A percentile compares a stretch with the other conserved stretches of the same genome.
These are phyloP conservation scores for Ectemnius lituratus DNA, from an alignment of 2,888 invertebrate genomes.

Conservation along the genomic window DNA sequence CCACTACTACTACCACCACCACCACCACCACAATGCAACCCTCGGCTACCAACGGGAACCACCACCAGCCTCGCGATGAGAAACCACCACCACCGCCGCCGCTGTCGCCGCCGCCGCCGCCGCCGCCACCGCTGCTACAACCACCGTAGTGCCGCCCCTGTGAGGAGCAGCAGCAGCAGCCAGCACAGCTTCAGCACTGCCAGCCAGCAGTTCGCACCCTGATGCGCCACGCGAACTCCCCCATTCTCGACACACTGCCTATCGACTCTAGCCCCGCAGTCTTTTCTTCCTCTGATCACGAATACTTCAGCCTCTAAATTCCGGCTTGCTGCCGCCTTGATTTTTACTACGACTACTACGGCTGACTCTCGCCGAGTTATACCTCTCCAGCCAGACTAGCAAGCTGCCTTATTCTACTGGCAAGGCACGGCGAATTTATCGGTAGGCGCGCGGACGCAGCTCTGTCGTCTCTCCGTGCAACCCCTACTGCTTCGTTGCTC, in stretches of 20 bases:
- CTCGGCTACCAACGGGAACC: slow-evolving; percentile 36
- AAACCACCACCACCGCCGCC: slow-evolving; percentile 44
- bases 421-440: slow-evolving; percentile 17
- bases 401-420: no score
- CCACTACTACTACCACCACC: slow-evolving; percentile 43
- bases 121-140: slow-evolving; percentile 24
- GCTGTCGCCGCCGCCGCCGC: slow-evolving; percentile 27
- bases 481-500: slow-evolving; percentile 27
- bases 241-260: background rate
- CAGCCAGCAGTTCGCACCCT: slow-evolving; percentile 30
- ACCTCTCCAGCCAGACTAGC: no score
- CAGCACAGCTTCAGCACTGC: slow-evolving; percentile 16
- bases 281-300: slow-evolving; percentile 1
- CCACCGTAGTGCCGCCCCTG: slow-evolving; percentile 27
- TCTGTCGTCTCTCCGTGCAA: slow-evolving; percentile 36
- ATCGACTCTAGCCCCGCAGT: slow-evolving; percentile 6
- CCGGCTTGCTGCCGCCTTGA: no score
- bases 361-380: background rate
- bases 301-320: no score
- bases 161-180: slow-evolving; percentile 34
- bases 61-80: slow-evolving; percentile 30
- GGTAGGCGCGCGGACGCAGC: slow-evolving; percentile 18
- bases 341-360: no score
- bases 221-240: slow-evolving; percentile 29
- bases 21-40: slow-evolving; percentile 29